Conservation (phyloP, 2,888 invertebrate genomes). For the Nomada flava region DNA sequence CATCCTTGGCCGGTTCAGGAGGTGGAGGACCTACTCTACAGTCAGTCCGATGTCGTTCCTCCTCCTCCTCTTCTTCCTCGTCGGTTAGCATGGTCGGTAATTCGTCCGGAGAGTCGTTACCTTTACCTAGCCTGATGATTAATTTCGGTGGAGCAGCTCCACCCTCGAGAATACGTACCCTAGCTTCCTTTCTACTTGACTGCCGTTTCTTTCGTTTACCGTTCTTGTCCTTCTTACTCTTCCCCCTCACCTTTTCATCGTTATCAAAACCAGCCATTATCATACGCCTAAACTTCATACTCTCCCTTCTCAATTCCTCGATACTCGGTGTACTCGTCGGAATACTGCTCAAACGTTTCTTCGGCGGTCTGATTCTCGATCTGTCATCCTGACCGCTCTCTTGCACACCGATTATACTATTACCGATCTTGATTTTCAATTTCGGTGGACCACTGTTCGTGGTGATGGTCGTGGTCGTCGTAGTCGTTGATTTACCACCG, state of each 20-base stretch:
- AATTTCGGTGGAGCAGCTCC: constrained; percentile 89
- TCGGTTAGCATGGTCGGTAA: constrained; percentile 47
- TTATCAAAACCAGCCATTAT: constrained; percentile 94
- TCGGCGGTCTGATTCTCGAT: constrained; percentile 88
- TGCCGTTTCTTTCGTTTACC: constrained; percentile 86
- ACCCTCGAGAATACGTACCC: constrained; percentile 86
- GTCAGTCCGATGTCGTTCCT: constrained; percentile 62
- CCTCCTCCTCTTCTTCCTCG: constrained; percentile 56
- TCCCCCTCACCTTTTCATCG: constrained; percentile 85
- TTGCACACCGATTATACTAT: constrained; percentile 85
- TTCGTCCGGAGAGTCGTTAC: constrained; percentile 51
- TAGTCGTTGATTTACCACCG: constrained; percentile 74
- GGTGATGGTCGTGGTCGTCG: constrained; percentile 80
- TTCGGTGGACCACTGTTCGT: constrained; percentile 85
- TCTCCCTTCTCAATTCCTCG: constrained; percentile 92
- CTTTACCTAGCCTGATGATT: constrained; percentile 89
- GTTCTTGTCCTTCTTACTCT: constrained; percentile 85
- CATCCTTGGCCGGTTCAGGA: constrained; percentile 67
- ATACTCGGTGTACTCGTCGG: constrained; percentile 88
- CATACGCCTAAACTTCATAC: constrained; percentile 93
- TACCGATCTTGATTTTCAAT: constrained; percentile 91
- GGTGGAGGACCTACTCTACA: constrained; percentile 74
- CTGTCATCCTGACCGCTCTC: constrained; percentile 85
- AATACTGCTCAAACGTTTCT: constrained; percentile 89
- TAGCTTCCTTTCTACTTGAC: constrained; percentile 84